Percentiles rank a stretch among this genome's conserved stretches.
Evolutionary conservation across 2,888 invertebrate genomes (phyloP).

Genomic region (Lordiphosa andalusiaca): DNA sequence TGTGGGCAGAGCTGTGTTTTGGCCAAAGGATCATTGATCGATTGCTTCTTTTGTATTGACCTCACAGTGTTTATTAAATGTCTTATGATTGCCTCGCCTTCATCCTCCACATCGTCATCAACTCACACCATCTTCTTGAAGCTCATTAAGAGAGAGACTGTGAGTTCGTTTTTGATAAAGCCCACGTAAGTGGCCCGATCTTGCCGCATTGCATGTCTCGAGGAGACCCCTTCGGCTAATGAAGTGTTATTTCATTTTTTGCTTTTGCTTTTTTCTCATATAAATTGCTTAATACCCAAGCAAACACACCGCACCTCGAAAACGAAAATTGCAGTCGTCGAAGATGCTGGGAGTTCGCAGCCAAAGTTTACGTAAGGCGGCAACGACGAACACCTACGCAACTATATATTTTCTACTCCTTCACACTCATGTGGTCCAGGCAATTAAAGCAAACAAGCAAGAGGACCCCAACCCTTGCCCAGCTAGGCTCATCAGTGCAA

Average conservation of each 20-base stretch:
- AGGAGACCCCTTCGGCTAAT: slow-evolving; percentile 45
- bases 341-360: slow-evolving; percentile 7
- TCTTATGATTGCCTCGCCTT: slow-evolving; percentile 39
- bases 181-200: slow-evolving; percentile 47
- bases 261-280: slow-evolving; percentile 26
- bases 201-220: slow-evolving; percentile 28
- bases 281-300: slow-evolving; percentile 65
- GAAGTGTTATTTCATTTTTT: slow-evolving; percentile 64
- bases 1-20: slow-evolving; percentile 40
- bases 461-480: background rate
- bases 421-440: slow-evolving; percentile 33
- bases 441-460: slow-evolving; percentile 62
- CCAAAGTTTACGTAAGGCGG: slow-evolving; percentile 7
- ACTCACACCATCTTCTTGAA: slow-evolving; percentile 33
- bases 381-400: slow-evolving; percentile 4
- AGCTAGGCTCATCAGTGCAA: slow-evolving; percentile 46
- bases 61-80: slow-evolving; percentile 14
- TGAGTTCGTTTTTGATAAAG: slow-evolving; percentile 46
- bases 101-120: slow-evolving; percentile 22
- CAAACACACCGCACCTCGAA: slow-evolving; percentile 59
- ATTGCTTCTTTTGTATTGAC: slow-evolving; percentile 15
- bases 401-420: slow-evolving; percentile 11
- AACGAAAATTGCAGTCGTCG: slow-evolving; percentile 23
- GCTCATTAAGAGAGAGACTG: slow-evolving; percentile 62
- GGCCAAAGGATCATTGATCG: slow-evolving; percentile 26